Conservation (phyloP, 2,113 vertebrate species). For the Probosciger aterrimus region DNA sequence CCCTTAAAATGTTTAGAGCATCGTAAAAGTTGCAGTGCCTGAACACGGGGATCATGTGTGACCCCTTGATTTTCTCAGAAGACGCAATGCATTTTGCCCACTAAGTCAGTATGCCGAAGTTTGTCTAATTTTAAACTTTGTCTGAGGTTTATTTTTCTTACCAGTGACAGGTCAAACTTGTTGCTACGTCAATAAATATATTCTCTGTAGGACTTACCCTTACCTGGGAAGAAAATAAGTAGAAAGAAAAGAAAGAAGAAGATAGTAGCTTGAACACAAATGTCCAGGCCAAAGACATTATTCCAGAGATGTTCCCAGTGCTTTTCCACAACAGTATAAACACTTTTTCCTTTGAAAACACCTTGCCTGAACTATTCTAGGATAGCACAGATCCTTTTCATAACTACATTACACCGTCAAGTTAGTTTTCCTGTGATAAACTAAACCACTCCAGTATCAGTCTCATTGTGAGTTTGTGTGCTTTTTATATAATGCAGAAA, state of each 20-base stretch:
- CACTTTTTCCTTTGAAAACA: background rate
- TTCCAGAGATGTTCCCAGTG: background rate
- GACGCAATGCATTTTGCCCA: background rate
- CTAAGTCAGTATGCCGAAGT: conserved; percentile 9
- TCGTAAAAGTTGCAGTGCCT: background rate
- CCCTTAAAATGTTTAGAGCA: background rate
- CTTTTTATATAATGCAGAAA: background rate
- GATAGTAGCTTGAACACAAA: background rate
- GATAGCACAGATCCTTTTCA: background rate
- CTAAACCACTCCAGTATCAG: background rate
- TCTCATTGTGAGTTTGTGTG: background rate
- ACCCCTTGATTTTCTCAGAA: background rate
- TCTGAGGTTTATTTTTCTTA: background rate
- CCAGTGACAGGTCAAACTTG: background rate
- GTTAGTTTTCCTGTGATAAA: background rate
- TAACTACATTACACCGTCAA: background rate
- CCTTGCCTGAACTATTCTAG: background rate
- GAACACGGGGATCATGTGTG: background rate
- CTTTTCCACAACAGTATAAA: background rate
- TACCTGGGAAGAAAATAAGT: background rate
- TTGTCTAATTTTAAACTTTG: conserved; percentile 29
- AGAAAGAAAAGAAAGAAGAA: background rate
- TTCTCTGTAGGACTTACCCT: background rate
- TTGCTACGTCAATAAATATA: background rate
- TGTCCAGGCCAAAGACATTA: background rate